Evolutionary conservation across 1,140 invertebrate species (phyloP), one percentile per base, ranked within the genome.

Genomic region (Polyergus mexicanus): DNA sequence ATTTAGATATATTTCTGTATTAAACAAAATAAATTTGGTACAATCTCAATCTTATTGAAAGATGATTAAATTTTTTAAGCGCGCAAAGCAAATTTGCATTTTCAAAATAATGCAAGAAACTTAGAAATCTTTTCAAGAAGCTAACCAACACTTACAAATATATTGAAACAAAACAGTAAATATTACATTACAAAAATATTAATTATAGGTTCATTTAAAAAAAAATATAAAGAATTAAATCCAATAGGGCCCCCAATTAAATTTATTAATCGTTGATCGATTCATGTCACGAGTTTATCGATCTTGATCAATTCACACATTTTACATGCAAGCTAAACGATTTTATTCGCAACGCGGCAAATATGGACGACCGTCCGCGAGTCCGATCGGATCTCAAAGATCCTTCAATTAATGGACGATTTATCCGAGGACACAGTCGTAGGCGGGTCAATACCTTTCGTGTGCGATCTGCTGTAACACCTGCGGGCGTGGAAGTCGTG

Each of bases 391-490:
- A 25, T 7, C 13, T 13, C 19, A 7, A n/a, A 28, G 16, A 35
- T 19, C 19, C 25, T 60, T 1, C 19, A 77, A 81, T 51, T 25
- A 66, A 84, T 5, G 28, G 6, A 0, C 1, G n/a, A 10, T 54
- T 6, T 22, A 65, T 65, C 2, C 16, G 2, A 58, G 2, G 28
- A 60, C 25, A 81, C 32, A 6, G 0, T 3, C 8, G 38, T 51
- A 25, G 38, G 56, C 3, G 10, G 68, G 22, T 72, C 3, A 0
- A 90, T 96, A 97, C 97, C 97, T 96, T 97, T 97, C 0, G 96
- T 97, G 86, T 97, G 97, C 2, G 96, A 92, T 54, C 95, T 95
- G 89, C 93, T 94, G 28, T 95, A 96, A 89, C 96, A 97, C 22
- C 96, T 96, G 85, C 97, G 97, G 81, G 94, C 95, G 91, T 96